Percentiles rank a stretch among this genome's conserved stretches.
Evolutionary conservation across 1,140 invertebrate species (phyloP).

Genomic region (Cheumatopsyche charites): DNA sequence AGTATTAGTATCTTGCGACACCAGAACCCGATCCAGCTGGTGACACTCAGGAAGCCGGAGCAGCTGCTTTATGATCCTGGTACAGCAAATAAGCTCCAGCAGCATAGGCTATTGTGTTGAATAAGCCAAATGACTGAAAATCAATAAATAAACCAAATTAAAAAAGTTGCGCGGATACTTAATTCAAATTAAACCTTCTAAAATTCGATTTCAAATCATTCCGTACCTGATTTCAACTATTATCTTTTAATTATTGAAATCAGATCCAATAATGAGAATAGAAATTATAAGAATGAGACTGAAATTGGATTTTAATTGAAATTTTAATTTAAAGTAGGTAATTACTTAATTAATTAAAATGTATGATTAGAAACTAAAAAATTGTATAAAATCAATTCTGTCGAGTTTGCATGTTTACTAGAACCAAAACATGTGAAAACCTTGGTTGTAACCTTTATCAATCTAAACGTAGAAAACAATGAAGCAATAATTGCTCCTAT

Average conservation of each 20-base stretch:
- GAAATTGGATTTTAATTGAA: too few species aligned
- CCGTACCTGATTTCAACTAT: not conserved
- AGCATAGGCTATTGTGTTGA: constrained; percentile 81
- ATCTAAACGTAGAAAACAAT: not conserved
- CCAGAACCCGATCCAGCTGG: constrained; percentile 35
- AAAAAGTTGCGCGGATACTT: too few species aligned
- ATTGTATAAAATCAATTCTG: too few species aligned
- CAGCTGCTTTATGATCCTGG: constrained; percentile 72
- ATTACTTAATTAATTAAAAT: too few species aligned
- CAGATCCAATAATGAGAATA: too few species aligned
- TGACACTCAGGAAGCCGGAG: constrained; percentile 55
- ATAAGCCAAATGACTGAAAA: constrained; percentile 77
- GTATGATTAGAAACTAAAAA: too few species aligned
- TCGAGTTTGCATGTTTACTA: not conserved
- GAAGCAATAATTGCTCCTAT: constrained; percentile 20
- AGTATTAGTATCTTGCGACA: constrained; percentile 14
- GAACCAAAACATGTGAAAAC: not conserved
- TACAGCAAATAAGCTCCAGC: constrained; percentile 77
- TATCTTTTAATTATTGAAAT: too few species aligned
- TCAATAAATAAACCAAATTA: too few species aligned
- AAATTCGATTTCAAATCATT: too few species aligned
- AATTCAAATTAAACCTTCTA: too few species aligned
- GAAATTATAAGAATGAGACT: too few species aligned
- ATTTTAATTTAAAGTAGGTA: too few species aligned
- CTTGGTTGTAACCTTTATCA: not conserved